phyloP scores from a whole-genome alignment of 2,797 vertebrate genomes.

The Carduelis carduelis region DNA sequence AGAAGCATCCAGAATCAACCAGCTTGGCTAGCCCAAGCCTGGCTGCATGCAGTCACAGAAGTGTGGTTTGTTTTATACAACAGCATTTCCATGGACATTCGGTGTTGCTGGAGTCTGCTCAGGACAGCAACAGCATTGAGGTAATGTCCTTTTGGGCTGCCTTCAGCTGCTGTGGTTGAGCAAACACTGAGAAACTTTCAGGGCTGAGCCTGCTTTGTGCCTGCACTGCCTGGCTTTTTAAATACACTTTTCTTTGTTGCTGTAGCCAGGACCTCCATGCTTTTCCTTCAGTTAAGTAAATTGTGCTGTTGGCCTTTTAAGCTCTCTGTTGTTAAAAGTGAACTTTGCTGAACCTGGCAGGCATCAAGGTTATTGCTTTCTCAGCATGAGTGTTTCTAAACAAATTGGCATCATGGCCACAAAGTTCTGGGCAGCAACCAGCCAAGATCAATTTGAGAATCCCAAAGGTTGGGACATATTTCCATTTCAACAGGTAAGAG shows the following conservation, averaged over 20 bases:
- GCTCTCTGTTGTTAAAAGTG: neutral
- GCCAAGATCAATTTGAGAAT: neutral
- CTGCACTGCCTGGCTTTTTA: neutral
- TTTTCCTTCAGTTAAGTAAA: neutral
- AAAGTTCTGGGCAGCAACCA: neutral
- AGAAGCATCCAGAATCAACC: neutral
- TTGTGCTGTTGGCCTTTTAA: neutral
- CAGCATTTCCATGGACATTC: neutral
- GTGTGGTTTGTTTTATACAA: neutral
- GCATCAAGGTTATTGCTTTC: neutral
- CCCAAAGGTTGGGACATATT: neutral
- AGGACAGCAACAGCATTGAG: neutral
- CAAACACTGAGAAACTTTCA: neutral
- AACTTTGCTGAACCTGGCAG: neutral
- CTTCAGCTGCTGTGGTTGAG: neutral
- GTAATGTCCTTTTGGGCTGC: neutral
- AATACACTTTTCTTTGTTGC: neutral
- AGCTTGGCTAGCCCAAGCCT: neutral
- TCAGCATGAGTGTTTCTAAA: neutral
- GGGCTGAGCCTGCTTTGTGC: neutral
- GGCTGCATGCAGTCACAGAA: neutral
- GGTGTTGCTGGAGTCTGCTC: neutral
- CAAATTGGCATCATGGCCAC: neutral
- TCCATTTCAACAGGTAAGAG: neutral
- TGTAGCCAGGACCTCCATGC: neutral